These are phyloP conservation scores for Hippopotamyrus pictus DNA, from an alignment of 2,797 vertebrate genomes.

Conservation along the genomic window DNA sequence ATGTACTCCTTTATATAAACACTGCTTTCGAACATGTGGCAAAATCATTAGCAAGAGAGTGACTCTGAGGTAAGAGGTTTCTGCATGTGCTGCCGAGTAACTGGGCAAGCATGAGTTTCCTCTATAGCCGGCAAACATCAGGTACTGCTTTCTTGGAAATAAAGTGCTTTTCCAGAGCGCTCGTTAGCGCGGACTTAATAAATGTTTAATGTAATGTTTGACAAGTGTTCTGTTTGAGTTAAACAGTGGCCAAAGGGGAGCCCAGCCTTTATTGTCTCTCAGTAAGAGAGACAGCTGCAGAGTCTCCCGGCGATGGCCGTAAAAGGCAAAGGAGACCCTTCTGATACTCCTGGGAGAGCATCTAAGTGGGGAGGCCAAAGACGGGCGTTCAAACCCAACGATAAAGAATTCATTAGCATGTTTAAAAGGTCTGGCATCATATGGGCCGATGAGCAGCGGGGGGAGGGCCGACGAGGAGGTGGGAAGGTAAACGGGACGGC, in stretches of 20 bases:
- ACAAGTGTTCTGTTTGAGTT: not conserved
- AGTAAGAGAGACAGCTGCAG: not conserved
- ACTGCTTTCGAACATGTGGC: not conserved
- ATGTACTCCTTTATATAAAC: not conserved
- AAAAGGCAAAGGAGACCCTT: not conserved
- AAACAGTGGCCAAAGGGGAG: not conserved
- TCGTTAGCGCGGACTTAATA: slow-evolving; percentile 1
- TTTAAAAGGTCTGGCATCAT: not conserved
- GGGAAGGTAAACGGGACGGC: not conserved
- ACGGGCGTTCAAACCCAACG: not conserved
- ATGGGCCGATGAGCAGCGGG: not conserved
- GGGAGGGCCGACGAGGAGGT: not conserved
- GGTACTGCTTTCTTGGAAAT: not conserved
- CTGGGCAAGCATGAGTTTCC: not conserved
- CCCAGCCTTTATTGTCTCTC: not conserved
- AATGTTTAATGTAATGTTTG: slow-evolving; percentile 15
- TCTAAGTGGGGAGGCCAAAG: not conserved
- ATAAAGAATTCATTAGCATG: not conserved
- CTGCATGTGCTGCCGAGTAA: not conserved
- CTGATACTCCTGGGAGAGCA: not conserved
- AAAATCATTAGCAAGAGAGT: not conserved
- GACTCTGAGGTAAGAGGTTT: not conserved
- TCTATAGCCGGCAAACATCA: not conserved
- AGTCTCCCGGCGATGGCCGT: not conserved
- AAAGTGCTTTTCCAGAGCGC: not conserved